Base-by-base conservation (phyloP, 1,140 invertebrate species). In the Hirudo medicinalis region DNA sequence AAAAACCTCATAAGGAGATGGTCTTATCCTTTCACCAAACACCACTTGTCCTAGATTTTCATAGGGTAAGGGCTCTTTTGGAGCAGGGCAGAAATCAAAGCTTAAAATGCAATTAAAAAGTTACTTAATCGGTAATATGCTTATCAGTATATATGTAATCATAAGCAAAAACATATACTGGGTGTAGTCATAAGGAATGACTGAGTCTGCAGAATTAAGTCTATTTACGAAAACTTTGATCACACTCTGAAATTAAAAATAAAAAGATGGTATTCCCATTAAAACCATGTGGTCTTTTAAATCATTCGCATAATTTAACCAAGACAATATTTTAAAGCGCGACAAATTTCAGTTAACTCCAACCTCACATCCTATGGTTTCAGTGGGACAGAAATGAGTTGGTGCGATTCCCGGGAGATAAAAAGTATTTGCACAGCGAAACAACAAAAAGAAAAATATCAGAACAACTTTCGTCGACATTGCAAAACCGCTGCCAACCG, bases 1-100 rank as follows among this genome's bases (percentile, higher is more conserved):
- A 40, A 76, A 76, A 78, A 87, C 88, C 80, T 89, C 87, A 76
- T 97, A 97, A 4, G 89, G 89, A 69, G 94, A 96, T 5, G 91
- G 89, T 67, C 91, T 83, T 77, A 99, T 97, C 77, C 96, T 86
- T 83, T 99, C 95, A 55, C 96, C 96, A 85, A 99, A 98, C 0
- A 99, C 90, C 70, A 99, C 93, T 84, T 99, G 96, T 2, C 96
- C 96, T 54, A 98, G 85, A 80, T 99, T 99, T 84, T 98, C 95
- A 9, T 92, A 90, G 54, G 22, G 90, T 89, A 54, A 60, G 75
- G 88, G 84, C 57, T 85, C 85, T 75, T 90, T 87, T 77, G 87
- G 86, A 69, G 83, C 83, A 4, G 84, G 79, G 83, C 96, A 99
- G 78, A 99, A 97, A 80, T 98, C 94, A 84, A 98, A 98, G 76